These are phyloP conservation scores for Toxostoma redivivum DNA, from an alignment of 2,113 vertebrate genomes.

Conservation along the genomic window DNA sequence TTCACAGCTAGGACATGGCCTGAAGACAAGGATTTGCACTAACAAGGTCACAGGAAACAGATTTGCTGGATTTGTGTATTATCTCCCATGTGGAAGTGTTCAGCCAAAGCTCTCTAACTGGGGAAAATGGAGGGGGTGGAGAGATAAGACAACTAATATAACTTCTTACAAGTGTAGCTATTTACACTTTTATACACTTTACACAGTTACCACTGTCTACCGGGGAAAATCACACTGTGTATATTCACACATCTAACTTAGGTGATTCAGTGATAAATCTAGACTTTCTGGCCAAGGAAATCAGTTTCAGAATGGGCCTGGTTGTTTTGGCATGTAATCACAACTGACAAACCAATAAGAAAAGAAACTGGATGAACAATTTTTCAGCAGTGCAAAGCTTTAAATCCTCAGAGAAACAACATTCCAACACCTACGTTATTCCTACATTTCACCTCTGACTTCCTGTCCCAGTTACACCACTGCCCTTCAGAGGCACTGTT, in stretches of 20 bases:
- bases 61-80: not conserved
- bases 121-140: not conserved
- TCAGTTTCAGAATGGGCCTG: not conserved
- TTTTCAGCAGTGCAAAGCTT: not conserved
- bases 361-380: not conserved
- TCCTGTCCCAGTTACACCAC: not conserved
- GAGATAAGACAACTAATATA: not conserved
- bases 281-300: not conserved
- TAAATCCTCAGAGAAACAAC: not conserved
- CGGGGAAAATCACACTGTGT: not conserved
- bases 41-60: not conserved
- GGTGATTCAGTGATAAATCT: not conserved
- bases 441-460: not conserved
- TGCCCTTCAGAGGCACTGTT: not conserved
- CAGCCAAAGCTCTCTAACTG: not conserved
- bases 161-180: not conserved
- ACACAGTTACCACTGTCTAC: not conserved
- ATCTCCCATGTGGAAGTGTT: not conserved
- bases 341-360: not conserved
- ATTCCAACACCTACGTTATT: not conserved
- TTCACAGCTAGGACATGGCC: not conserved
- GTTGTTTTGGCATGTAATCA: not conserved
- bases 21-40: not conserved
- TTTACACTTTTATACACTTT: conserved; percentile 6
- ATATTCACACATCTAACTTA: conserved; percentile 4